Percentiles rank a stretch among this genome's conserved stretches.
Evolutionary conservation across 2,797 vertebrate species (phyloP).

Genomic region (Thripadectes ignobilis): DNA sequence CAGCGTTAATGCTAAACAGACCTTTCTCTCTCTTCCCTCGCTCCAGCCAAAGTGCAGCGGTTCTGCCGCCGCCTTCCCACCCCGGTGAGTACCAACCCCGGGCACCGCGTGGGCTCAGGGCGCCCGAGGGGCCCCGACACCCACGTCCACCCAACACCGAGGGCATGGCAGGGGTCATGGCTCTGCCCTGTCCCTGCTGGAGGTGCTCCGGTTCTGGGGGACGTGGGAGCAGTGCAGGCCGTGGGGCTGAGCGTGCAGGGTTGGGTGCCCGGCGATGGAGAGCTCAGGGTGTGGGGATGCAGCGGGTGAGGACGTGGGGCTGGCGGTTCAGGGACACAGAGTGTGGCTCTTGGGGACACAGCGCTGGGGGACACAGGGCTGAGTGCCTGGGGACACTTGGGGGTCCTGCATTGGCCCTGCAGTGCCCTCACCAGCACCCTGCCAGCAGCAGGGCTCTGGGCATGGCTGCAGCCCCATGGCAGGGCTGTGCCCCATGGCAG

Average conservation of each 20-base stretch:
- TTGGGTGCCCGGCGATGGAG: background rate
- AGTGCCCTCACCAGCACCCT: background rate
- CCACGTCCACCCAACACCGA: too few relatives aligned
- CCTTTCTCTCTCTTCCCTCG: conserved; percentile 39
- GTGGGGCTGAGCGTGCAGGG: rapidly evolving
- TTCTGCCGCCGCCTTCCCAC: background rate
- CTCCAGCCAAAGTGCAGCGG: conserved; percentile 13
- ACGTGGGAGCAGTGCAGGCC: rapidly evolving
- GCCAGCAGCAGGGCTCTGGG: rapidly evolving
- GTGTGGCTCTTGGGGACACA: background rate
- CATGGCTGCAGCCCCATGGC: background rate
- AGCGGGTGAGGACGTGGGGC: background rate
- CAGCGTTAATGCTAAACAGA: conserved; percentile 80
- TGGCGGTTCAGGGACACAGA: background rate
- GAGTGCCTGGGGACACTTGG: background rate
- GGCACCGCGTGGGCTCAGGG: background rate
- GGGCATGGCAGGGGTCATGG: rapidly evolving
- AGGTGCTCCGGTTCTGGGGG: rapidly evolving
- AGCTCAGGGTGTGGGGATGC: rapidly evolving
- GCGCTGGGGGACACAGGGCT: background rate
- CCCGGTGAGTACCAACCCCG: background rate
- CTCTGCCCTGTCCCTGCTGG: rapidly evolving
- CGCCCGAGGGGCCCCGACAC: background rate
- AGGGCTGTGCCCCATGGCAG: rapidly evolving
- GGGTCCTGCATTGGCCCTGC: too few relatives aligned